These are phyloP conservation scores for Drosophila monieri DNA, from an alignment of 2,888 invertebrate species.

Conservation along the genomic window DNA sequence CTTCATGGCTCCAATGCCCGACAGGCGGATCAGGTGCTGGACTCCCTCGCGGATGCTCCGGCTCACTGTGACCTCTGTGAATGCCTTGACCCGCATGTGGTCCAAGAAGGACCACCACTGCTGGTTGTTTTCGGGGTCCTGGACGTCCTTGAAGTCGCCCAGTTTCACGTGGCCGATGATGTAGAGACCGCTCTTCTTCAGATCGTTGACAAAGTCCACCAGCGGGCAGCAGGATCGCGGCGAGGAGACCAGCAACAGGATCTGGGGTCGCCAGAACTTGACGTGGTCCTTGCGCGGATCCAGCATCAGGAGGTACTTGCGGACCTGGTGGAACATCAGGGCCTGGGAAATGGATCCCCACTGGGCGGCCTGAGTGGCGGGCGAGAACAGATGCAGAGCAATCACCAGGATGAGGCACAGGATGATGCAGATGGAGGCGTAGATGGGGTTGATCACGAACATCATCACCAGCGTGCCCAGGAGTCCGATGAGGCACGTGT, in stretches of 20 bases:
- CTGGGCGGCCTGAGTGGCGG: slow-evolving; percentile 89
- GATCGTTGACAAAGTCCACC: slow-evolving; percentile 98
- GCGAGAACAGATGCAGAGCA: slow-evolving; percentile 94
- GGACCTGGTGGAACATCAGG: slow-evolving; percentile 98
- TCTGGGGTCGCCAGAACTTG: slow-evolving; percentile 99
- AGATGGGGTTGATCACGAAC: slow-evolving; percentile 96
- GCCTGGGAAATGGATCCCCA: slow-evolving; percentile 99
- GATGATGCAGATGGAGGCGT: slow-evolving; percentile 94
- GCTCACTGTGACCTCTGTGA: slow-evolving; percentile 96
- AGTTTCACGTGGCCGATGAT: slow-evolving; percentile 94
- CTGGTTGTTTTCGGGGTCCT: slow-evolving; percentile 92
- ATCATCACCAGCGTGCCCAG: slow-evolving; percentile 95
- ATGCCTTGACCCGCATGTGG: slow-evolving; percentile 97
- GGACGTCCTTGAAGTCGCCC: slow-evolving; percentile 85
- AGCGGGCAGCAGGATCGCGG: slow-evolving; percentile 95
- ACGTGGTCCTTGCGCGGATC: slow-evolving; percentile 99
- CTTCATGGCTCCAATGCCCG: slow-evolving; percentile 99
- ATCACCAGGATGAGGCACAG: slow-evolving; percentile 93
- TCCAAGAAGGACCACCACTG: slow-evolving; percentile 98
- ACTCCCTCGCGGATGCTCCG: slow-evolving; percentile 94
- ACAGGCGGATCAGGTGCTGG: slow-evolving; percentile 94
- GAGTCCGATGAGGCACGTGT: slow-evolving; percentile 94
- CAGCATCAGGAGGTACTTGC: slow-evolving; percentile 97
- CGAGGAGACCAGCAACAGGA: slow-evolving; percentile 95
- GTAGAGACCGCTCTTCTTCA: slow-evolving; percentile 97